phyloP scores from a whole-genome alignment of 1,140 invertebrate species.

The Pomacea maculata region DNA sequence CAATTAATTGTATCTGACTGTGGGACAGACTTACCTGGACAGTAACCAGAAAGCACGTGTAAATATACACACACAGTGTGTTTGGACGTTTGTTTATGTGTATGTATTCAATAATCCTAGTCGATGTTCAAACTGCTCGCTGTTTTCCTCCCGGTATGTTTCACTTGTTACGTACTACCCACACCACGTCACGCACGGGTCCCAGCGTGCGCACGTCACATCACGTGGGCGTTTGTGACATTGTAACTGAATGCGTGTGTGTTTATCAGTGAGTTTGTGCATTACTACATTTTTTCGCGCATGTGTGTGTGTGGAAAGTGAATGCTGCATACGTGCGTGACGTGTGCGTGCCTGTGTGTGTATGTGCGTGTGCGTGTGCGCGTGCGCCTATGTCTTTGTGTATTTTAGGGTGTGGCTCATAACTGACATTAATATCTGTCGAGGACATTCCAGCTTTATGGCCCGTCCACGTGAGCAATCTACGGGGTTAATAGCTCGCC shows the following conservation, averaged over 20 bases:
- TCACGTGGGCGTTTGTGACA: background rate
- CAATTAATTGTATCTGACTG: no score
- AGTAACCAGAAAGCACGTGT: background rate
- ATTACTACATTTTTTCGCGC: background rate
- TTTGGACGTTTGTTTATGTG: background rate
- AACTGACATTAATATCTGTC: no score
- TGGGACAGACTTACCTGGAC: no score
- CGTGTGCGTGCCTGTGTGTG: slow-evolving; percentile 13
- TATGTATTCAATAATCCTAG: background rate
- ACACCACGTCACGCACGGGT: background rate
- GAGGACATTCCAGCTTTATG: no score
- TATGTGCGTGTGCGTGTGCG: background rate
- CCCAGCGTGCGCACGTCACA: background rate
- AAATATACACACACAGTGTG: slow-evolving; percentile 4
- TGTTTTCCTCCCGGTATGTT: background rate
- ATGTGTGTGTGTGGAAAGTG: background rate
- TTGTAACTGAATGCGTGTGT: background rate
- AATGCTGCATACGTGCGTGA: no score
- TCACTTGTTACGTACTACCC: background rate
- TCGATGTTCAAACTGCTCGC: background rate
- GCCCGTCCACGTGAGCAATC: no score
- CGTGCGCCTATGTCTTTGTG: background rate
- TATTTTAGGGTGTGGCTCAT: no score
- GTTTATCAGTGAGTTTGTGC: background rate
- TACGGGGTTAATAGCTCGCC: no score